Percentiles rank a stretch among this genome's conserved stretches.
Conservation (phyloP, 2,888 invertebrate species). For the Drosophila seclusa region DNA sequence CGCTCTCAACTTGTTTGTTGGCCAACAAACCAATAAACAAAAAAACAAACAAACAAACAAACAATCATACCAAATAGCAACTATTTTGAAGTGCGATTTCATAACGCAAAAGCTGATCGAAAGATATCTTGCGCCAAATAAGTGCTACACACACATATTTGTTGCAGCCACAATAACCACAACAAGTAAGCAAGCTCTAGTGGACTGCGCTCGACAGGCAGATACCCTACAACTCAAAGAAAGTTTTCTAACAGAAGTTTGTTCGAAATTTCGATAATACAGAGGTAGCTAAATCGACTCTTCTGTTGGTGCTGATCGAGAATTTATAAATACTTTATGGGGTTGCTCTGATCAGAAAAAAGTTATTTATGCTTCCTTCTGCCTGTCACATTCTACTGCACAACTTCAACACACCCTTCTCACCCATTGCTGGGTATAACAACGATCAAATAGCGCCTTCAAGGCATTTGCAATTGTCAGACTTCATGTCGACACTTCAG, state of each 20-base stretch:
- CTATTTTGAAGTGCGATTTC: conserved; percentile 51
- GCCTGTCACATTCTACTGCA: background rate
- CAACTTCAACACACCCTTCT: background rate
- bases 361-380: background rate
- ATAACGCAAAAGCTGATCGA: conserved; percentile 38
- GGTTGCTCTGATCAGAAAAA: too few species aligned
- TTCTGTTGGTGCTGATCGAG: too few species aligned
- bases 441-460: conserved; percentile 20
- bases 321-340: too few species aligned
- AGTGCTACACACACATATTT: conserved; percentile 25
- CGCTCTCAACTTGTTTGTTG: conserved; percentile 44
- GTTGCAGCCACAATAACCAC: conserved; percentile 1
- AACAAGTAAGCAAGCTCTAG: background rate
- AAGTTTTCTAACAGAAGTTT: too few species aligned
- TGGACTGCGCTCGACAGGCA: background rate
- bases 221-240: background rate
- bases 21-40: conserved; percentile 36
- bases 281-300: too few species aligned
- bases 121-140: conserved; percentile 25
- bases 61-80: conserved; percentile 10
- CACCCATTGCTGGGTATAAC: conserved; percentile 7
- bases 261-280: too few species aligned
- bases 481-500: conserved; percentile 77
- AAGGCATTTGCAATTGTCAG: conserved; percentile 72
- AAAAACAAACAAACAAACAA: conserved; percentile 6